These are phyloP conservation scores for Acipenser ruthenus DNA, from an alignment of 2,797 vertebrate species.

Conservation along the genomic window DNA sequence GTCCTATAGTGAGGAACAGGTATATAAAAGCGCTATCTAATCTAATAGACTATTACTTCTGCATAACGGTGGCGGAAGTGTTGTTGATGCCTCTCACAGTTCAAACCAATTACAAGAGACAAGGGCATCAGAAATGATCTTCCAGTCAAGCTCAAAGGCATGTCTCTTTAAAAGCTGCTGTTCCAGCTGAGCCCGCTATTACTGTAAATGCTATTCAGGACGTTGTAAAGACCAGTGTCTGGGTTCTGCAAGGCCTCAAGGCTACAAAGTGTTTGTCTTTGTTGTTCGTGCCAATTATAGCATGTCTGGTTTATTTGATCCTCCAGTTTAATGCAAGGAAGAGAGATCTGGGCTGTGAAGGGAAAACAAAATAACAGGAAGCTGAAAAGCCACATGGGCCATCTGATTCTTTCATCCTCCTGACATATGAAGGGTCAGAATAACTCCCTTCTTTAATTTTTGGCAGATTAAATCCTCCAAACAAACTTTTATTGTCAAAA, in stretches of 20 bases:
- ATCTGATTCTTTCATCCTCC: slow-evolving; percentile 45
- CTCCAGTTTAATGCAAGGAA: slow-evolving; percentile 45
- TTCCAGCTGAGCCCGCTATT: slow-evolving; percentile 14
- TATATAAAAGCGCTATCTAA: no score
- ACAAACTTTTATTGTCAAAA: slow-evolving; percentile 30
- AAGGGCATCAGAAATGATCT: neutral
- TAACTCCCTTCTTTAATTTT: slow-evolving; percentile 47
- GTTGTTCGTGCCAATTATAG: slow-evolving; percentile 49
- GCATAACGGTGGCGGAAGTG: no score
- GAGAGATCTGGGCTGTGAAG: slow-evolving; percentile 46
- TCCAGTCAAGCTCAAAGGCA: neutral
- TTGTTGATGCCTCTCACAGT: neutral
- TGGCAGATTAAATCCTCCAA: slow-evolving; percentile 48
- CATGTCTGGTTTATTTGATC: slow-evolving; percentile 51
- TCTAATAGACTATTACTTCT: no score
- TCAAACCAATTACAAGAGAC: neutral
- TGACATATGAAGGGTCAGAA: slow-evolving; percentile 44
- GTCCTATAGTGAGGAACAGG: no score
- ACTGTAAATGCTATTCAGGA: slow-evolving; percentile 46
- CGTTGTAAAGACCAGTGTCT: slow-evolving; percentile 45
- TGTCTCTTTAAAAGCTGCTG: slow-evolving; percentile 3
- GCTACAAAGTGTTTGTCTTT: slow-evolving; percentile 47
- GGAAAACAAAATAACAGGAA: slow-evolving; percentile 43
- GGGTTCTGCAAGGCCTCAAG: slow-evolving; percentile 45
- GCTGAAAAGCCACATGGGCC: slow-evolving; percentile 50